Base-by-base conservation (phyloP, 2,797 vertebrate species). In the Sphenopsis melanotis region DNA sequence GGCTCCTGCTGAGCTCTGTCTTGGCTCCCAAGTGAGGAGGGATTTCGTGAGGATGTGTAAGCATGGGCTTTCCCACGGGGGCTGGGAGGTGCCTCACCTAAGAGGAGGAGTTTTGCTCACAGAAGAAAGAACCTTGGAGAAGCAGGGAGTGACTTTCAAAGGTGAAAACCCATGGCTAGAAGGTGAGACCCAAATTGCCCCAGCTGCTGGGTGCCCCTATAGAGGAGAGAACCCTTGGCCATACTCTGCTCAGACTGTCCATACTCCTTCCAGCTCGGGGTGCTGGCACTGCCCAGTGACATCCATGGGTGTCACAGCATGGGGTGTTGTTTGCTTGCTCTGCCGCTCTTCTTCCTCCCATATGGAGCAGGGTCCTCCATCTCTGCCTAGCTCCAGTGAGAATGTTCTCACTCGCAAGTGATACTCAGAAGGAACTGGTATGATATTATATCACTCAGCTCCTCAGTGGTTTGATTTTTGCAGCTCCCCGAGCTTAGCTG, bases 381-480 rank as follows among this genome's bases (percentile, higher is more conserved):
- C 56, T 63, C 2, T 20, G 9, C 10, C 11, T 36, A 44, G 14
- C 47, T 89, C 56, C 75, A 70, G 24, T 63, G 82, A 64, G 84
- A 94, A 91, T 16, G 18, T 29, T 87, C 87, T 87, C 63, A 59
- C 42, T 78, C 56, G 66, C 36, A 60, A 41, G 39, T 41, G 30
- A 56, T 56, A 52, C 69, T 80, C 68, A 71, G 14, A 81, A 81
- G 29, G 44, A 83, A 46, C 22, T 64, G 17, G 36, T 83, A 91
- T 93, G 42, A 26, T 39, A 34, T 55, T 3, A 0, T 42, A 61
- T 27, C 42, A 36, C 2, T 3, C 68, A 69, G 22, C 15, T 93
- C 37, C 61, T 81, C 19, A 5, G n/a, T 65, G 61, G 69, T 83
- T 94, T 85, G 82, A 23, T 85, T 92, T 92, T 85, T 68, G 82